Percentiles rank a stretch among this genome's conserved stretches.
Conservation (phyloP, 2,113 vertebrate species). For the Calyptommatus sinebrachiatus region DNA sequence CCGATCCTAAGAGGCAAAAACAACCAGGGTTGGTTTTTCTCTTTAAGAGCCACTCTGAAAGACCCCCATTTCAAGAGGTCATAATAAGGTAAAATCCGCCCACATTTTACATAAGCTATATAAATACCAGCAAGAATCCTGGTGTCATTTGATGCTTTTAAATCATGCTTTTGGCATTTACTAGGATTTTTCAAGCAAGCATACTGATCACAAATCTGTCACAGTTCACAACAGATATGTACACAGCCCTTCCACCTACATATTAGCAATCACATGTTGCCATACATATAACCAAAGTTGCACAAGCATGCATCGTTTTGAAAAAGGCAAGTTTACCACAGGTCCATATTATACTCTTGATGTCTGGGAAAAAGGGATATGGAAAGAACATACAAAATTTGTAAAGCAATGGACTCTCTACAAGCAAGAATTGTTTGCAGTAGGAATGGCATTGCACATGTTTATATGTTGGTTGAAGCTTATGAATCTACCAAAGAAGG, state of each 20-base stretch:
- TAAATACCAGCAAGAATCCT: conserved; percentile 6
- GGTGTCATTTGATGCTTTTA: not conserved
- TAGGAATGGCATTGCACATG: too few species aligned
- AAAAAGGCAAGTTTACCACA: not conserved
- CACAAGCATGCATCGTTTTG: not conserved
- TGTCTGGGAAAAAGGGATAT: not conserved
- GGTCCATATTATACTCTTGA: not conserved
- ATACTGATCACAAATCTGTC: not conserved
- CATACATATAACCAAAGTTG: conserved; percentile 22
- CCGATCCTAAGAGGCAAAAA: conserved; percentile 79
- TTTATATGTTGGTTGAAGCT: too few species aligned
- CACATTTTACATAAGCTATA: not conserved
- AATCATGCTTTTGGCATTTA: not conserved
- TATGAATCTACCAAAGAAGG: too few species aligned
- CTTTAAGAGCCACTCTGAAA: not conserved
- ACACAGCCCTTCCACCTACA: not conserved
- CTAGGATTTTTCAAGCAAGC: not conserved
- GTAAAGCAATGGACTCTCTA: too few species aligned
- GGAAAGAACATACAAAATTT: too few species aligned
- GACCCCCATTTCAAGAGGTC: not conserved
- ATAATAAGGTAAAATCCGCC: not conserved
- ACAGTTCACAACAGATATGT: not conserved
- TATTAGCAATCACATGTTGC: not conserved
- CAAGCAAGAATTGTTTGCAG: too few species aligned
- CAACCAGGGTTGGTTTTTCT: conserved; percentile 31